Evolutionary conservation across 2,797 vertebrate genomes (phyloP).

Genomic region (Sebastes itinus): DNA sequence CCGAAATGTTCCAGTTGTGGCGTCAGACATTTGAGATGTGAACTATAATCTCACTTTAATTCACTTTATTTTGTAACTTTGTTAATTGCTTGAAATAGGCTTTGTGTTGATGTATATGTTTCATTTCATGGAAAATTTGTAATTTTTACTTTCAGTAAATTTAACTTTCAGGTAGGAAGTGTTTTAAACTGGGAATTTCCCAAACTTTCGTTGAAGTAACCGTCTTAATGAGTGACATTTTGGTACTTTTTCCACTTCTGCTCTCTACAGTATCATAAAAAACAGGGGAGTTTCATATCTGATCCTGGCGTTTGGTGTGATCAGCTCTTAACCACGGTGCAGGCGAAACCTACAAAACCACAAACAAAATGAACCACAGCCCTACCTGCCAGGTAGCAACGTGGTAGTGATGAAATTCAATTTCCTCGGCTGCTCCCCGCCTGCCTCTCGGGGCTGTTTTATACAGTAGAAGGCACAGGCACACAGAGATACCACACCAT

Average conservation of each 20-base stretch:
- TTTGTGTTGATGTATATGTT: neutral
- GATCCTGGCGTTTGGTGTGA: constrained; percentile 52
- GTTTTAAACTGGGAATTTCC: neutral
- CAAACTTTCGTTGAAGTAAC: neutral
- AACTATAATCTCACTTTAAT: neutral
- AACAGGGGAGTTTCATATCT: constrained; percentile 37
- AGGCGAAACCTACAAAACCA: constrained; percentile 39
- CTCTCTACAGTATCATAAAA: neutral
- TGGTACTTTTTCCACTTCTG: neutral
- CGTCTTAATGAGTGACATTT: constrained; percentile 2
- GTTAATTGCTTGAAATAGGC: neutral
- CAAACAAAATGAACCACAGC: constrained; percentile 49
- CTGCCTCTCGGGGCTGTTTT: constrained; percentile 67
- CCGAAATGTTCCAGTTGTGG: neutral
- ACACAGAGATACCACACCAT: constrained; percentile 72
- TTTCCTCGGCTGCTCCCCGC: constrained; percentile 69
- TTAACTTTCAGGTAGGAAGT: neutral
- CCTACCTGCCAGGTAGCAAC: constrained; percentile 65
- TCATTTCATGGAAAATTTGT: neutral
- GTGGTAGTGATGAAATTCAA: constrained; percentile 66
- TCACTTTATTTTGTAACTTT: neutral
- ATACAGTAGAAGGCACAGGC: constrained; percentile 64
- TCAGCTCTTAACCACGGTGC: constrained; percentile 50
- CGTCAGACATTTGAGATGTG: neutral
- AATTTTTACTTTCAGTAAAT: neutral